phyloP scores from a whole-genome alignment of 2,113 vertebrate species.

The Oreamnos americanus region DNA sequence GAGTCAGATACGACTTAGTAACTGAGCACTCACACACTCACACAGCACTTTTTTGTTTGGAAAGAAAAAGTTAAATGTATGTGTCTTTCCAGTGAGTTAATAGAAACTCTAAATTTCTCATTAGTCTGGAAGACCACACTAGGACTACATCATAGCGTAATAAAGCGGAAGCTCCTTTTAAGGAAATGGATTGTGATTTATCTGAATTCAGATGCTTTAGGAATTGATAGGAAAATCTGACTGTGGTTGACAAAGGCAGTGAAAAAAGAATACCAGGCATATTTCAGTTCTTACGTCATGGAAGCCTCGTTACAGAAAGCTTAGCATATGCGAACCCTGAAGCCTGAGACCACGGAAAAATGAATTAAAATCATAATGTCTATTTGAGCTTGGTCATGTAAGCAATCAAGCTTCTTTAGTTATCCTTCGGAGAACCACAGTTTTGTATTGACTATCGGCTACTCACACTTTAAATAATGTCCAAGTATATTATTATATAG shows the following conservation, averaged over 20 bases:
- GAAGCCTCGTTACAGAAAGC: conserved; percentile 40
- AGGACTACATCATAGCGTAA: background rate
- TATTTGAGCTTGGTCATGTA: conserved; percentile 51
- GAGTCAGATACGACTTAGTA: background rate
- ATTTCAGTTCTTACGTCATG: background rate
- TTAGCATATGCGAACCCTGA: conserved; percentile 57
- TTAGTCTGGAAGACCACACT: background rate
- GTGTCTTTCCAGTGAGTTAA: background rate
- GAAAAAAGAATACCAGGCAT: background rate
- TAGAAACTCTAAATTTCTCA: background rate
- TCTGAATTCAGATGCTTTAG: background rate
- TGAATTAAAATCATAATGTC: conserved; percentile 56
- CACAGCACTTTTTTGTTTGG: background rate
- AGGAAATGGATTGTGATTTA: conserved; percentile 41
- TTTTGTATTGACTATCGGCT: conserved; percentile 68
- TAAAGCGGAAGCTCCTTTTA: conserved; percentile 74
- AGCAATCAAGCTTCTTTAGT: conserved; percentile 69
- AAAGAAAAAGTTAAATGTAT: background rate
- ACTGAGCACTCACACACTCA: background rate
- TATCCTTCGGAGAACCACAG: conserved; percentile 58
- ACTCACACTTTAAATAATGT: conserved; percentile 65
- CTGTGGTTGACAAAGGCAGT: conserved; percentile 71
- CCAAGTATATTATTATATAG: background rate
- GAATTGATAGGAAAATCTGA: conserved; percentile 48
- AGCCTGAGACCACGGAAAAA: conserved; percentile 38